A percentile compares a stretch with the other conserved stretches of the same genome.
phyloP scores from a whole-genome alignment of 2,113 vertebrate genomes.

The Pelobates fuscus region DNA sequence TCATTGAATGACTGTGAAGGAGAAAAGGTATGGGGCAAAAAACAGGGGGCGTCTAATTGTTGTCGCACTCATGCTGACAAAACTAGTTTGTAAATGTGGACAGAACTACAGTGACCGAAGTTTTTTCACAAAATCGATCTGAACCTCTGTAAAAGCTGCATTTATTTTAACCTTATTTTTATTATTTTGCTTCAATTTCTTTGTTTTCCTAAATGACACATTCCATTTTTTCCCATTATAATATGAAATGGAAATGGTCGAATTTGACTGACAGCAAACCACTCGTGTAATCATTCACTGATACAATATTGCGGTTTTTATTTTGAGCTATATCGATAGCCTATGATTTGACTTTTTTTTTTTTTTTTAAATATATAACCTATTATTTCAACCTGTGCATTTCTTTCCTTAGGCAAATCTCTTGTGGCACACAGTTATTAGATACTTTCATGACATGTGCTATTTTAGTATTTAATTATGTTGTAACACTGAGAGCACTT shows the following conservation, averaged over 20 bases:
- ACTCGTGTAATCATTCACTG: neutral
- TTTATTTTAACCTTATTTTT: neutral
- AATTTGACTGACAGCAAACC: neutral
- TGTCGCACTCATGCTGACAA: slow-evolving; percentile 96
- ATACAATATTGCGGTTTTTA: neutral
- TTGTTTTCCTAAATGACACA: neutral
- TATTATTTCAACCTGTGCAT: too few relatives aligned
- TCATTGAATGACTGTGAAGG: slow-evolving; percentile 99
- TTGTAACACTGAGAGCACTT: too few relatives aligned
- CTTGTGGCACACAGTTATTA: neutral
- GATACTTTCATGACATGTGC: neutral
- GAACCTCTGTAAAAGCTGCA: neutral
- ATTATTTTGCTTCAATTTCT: neutral
- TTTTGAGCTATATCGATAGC: too few relatives aligned
- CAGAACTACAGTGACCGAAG: slow-evolving; percentile 77
- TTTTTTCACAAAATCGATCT: too few relatives aligned
- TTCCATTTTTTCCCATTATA: neutral
- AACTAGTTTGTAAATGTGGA: slow-evolving; percentile 79
- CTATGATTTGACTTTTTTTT: too few relatives aligned
- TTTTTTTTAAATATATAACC: too few relatives aligned
- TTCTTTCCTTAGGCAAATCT: neutral
- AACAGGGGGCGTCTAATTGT: slow-evolving; percentile 89
- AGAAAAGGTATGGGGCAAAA: slow-evolving; percentile 96
- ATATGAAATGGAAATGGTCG: neutral
- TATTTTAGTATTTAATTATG: too few relatives aligned